Base-by-base conservation (phyloP, 2,888 invertebrate species). In the Aporophyla nigra region DNA sequence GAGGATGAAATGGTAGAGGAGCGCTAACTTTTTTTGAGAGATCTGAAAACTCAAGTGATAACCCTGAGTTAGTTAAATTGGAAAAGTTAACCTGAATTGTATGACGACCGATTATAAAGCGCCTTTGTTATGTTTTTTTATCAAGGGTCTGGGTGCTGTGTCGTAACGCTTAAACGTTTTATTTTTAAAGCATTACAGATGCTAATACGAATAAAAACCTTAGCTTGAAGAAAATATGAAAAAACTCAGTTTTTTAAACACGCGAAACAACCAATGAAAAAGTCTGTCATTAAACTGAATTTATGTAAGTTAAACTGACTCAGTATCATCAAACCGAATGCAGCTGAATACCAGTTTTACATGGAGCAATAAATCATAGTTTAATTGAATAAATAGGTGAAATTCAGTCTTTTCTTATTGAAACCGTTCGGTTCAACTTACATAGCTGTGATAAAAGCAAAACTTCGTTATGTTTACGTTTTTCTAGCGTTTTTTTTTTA, bases 51-150 rank as follows among this genome's bases (percentile, higher is more conserved):
- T 33, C 33, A 33, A 33, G 71, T 70, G 82, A 46, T 63, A 83
- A 46, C 88, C 88, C 87, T 87, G 74, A 56, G 59, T 78, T 78
- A 51, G 66, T 56, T n/a, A 80, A 82, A 80, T 75, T 88, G 78
- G 81, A 87, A 87, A 90, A 89, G 77, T 86, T 86, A 88, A 85
- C 84, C 85, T 80, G 84, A 90, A 91, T 91, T 83, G 84, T 87
- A 53, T 51, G 33, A 53, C 53, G 80, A 87, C 85, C 86, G 85
- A 88, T 85, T 87, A 91, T 91, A 92, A 90, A 87, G 84, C 84
- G 83, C 76, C 88, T 90, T 89, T 92, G 92, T 91, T 90, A 90
- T 90, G 90, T 88, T 93, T 93, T n/a, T 93, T 93, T 92, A 90
- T 91, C 78, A 84, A 88, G 84, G 86, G 88, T 88, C 84, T 86